Conservation (phyloP, 2,797 vertebrate genomes). For the Botia almorhae region DNA sequence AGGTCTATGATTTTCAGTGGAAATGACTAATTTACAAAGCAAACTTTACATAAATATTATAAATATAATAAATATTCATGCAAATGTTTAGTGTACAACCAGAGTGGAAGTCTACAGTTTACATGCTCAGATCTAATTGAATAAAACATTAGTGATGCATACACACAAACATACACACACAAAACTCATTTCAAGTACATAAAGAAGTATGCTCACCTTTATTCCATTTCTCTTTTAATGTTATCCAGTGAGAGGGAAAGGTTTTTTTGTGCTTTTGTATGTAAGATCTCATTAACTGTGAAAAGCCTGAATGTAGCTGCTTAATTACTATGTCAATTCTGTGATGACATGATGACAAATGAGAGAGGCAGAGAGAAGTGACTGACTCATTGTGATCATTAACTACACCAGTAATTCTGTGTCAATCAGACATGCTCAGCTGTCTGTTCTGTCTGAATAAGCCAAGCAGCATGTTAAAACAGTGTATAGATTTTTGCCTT, state of each 20-base stretch:
- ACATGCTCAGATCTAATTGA: not conserved
- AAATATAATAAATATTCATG: not conserved
- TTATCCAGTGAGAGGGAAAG: not conserved
- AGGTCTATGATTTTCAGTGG: not conserved
- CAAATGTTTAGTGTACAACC: not conserved
- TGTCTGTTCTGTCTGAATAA: constrained; percentile 12
- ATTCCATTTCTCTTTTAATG: not conserved
- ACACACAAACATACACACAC: not conserved
- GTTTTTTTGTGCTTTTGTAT: not conserved
- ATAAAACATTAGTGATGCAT: not conserved
- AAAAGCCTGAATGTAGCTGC: not conserved
- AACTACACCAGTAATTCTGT: constrained; percentile 28
- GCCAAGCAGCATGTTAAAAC: not conserved
- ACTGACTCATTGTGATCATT: constrained; percentile 20
- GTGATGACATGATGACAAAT: constrained; percentile 19
- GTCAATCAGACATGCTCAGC: not conserved
- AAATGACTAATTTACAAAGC: not conserved
- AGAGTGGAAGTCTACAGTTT: not conserved
- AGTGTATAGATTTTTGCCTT: not conserved
- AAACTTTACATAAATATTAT: not conserved
- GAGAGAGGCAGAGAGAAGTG: constrained; percentile 20
- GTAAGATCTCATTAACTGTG: constrained; percentile 6
- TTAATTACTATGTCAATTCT: constrained; percentile 9
- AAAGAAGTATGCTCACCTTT: not conserved
- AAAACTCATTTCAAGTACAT: constrained; percentile 76